Conservation (phyloP, 2,888 invertebrate genomes). For the Leucophenga montana region DNA sequence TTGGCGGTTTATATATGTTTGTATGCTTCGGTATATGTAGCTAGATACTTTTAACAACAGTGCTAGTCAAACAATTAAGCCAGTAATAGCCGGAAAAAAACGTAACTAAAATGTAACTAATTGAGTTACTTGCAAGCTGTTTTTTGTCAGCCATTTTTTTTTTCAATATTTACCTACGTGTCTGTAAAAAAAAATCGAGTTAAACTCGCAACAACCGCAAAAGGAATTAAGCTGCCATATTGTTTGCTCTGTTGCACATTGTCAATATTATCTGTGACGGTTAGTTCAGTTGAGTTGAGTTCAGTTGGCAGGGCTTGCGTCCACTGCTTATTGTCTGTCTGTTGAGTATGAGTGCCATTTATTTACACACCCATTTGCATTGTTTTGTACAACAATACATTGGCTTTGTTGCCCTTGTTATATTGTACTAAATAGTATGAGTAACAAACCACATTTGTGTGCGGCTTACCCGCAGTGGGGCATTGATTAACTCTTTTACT, state of each 20-base stretch:
- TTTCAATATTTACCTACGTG: too few species aligned
- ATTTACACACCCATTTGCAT: slow-evolving; percentile 9
- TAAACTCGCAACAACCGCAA: slow-evolving; percentile 3
- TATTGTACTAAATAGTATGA: not conserved
- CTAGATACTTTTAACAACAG: too few species aligned
- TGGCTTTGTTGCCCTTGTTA: not conserved
- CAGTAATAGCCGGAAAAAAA: too few species aligned
- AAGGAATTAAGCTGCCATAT: slow-evolving; percentile 7
- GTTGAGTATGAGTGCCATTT: slow-evolving; percentile 3
- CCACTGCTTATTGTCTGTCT: not conserved
- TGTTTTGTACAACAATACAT: not conserved
- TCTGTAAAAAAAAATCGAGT: too few species aligned
- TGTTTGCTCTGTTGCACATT: slow-evolving; percentile 18
- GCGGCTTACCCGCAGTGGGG: slow-evolving; percentile 38
- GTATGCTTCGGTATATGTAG: too few species aligned
- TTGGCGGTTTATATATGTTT: too few species aligned
- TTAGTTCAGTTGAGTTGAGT: not conserved
- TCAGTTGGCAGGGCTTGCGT: too few species aligned
- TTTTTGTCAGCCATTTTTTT: not conserved
- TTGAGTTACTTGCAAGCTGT: not conserved
- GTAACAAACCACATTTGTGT: not conserved
- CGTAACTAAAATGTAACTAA: too few species aligned
- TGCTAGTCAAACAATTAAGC: too few species aligned
- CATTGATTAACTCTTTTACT: slow-evolving; percentile 60
- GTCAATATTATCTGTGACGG: slow-evolving; percentile 11